Evolutionary conservation across 2,113 vertebrate genomes (phyloP), one percentile per base, ranked within the genome.

Genomic region (Paramisgurnus dabryanus): DNA sequence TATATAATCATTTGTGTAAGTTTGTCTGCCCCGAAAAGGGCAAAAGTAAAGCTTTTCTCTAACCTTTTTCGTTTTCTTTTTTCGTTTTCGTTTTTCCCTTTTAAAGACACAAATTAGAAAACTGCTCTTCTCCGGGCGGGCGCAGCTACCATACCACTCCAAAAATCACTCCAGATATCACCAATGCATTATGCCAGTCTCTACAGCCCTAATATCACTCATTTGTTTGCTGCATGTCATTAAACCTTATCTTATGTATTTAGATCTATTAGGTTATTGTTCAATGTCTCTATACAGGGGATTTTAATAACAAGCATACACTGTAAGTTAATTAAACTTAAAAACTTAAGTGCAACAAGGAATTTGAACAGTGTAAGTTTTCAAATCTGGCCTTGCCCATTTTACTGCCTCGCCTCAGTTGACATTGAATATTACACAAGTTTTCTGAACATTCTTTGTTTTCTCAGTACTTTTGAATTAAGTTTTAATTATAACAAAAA

Each of bases 1-100:
- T 8, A 66, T 67, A 13, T 50, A 50, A 43, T 11, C 73, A 64
- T 75, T 27, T 64, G 75, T 67, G 6, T 34, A 50, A 67, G 79
- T 41, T 49, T 68, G 15, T 68, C 50, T 67, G 57, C 65, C 63
- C 55, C 40, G 7, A 81, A 67, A 47, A 58, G 11, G 41, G 6
- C n/a, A 49, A 75, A 81, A 49, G 11, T 63, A 47, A 75, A 18
- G 18, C 57, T 47, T 47, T n/a, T 61, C 11, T 13, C 6, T 27
- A 34, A 61, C 49, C 12, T 4, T 12, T 3, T 12, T 53, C 15
- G 10, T 6, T 22, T 45, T 41, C n/a, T n/a, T n/a, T n/a, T n/a
- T n/a, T n/a, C n/a, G n/a, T 12, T 3, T 12, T 53, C 15, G 10
- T 6, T 22, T 45, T 41, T 60, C 40, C 40, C 50, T 57, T 74